phyloP scores from a whole-genome alignment of 2,113 vertebrate genomes.

The Probosciger aterrimus region DNA sequence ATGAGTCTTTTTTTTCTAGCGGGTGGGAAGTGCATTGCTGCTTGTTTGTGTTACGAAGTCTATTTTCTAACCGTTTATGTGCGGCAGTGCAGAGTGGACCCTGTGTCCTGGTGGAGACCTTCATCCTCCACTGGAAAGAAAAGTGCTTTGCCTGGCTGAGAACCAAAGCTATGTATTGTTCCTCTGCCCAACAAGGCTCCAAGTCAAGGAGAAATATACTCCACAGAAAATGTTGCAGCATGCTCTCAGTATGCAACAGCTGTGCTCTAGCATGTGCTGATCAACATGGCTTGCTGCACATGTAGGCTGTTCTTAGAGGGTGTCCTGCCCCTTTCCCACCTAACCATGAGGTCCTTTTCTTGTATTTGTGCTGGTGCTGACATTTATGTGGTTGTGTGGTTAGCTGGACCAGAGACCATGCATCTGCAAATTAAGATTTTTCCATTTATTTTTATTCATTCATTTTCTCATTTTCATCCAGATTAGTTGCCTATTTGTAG shows the following conservation, averaged over 20 bases:
- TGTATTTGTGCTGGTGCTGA: neutral
- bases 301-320: fast-evolving
- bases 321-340: neutral
- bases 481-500: neutral
- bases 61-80: neutral
- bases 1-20: neutral
- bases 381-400: neutral
- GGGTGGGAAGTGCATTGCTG: neutral
- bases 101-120: neutral
- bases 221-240: neutral
- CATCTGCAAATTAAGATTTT: neutral
- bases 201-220: neutral
- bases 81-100: neutral
- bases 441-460: neutral
- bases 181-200: neutral
- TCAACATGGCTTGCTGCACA: fast-evolving
- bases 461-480: neutral
- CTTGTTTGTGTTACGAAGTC: neutral
- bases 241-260: neutral
- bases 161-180: neutral
- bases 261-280: neutral
- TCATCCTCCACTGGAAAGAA: neutral
- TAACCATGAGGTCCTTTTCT: neutral
- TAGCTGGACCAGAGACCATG: neutral
- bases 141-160: neutral